Evolutionary conservation across 2,113 vertebrate genomes (phyloP).

Genomic region (Cryptoleucopteryx plumbea): DNA sequence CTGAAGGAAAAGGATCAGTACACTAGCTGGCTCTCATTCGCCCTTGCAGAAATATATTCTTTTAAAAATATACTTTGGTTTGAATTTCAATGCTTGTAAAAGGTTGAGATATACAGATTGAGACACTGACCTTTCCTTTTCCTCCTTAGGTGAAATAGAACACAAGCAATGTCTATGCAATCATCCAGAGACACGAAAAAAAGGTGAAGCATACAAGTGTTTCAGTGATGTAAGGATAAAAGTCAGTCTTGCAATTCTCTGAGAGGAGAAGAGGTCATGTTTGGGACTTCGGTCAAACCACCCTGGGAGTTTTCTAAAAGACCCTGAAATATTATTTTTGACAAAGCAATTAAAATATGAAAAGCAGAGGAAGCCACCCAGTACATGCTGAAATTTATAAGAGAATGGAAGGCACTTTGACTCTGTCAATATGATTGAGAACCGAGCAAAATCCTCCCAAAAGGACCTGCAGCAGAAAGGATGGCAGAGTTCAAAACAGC

Average conservation of each 20-base stretch:
- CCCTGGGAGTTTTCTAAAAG: neutral
- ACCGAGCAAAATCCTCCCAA: neutral
- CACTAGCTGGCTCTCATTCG: neutral
- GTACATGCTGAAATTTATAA: neutral
- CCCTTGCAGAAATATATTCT: neutral
- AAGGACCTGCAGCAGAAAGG: neutral
- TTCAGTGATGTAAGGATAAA: neutral
- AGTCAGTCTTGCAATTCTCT: neutral
- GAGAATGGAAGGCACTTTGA: neutral
- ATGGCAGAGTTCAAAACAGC: neutral
- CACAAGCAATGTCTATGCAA: neutral
- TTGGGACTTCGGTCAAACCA: neutral
- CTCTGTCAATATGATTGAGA: slow-evolving; percentile 26
- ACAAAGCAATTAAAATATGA: slow-evolving; percentile 55
- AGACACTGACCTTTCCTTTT: slow-evolving; percentile 35
- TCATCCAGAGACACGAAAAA: neutral
- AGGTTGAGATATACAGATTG: slow-evolving; percentile 8
- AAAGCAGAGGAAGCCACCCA: slow-evolving; percentile 27
- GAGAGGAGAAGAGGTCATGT: neutral
- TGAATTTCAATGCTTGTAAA: slow-evolving; percentile 3
- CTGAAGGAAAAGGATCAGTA: neutral
- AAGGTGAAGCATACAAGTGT: neutral
- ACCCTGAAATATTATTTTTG: slow-evolving; percentile 26
- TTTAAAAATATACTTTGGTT: neutral
- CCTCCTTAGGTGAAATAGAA: neutral